phyloP scores from a whole-genome alignment of 2,797 vertebrate genomes.

The Myotis planiceps region DNA sequence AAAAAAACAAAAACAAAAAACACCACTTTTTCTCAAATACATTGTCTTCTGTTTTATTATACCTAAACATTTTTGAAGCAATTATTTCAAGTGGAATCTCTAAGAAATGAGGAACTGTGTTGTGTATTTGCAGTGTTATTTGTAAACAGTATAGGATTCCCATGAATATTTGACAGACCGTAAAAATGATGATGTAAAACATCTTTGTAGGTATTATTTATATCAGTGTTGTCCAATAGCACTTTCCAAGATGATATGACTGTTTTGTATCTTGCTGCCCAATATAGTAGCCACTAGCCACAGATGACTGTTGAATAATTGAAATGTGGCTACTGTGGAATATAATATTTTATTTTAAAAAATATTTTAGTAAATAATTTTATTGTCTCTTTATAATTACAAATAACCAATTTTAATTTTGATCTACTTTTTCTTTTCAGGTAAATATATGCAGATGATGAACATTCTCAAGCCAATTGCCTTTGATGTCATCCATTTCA shows the following conservation, averaged over 20 bases:
- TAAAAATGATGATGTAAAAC: neutral
- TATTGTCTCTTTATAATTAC: neutral
- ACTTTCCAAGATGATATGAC: neutral
- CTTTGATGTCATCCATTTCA: slow-evolving; percentile 99
- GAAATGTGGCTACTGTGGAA: neutral
- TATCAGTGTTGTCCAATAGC: neutral
- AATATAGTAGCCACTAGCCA: neutral
- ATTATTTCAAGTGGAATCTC: slow-evolving; percentile 25
- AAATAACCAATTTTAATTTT: slow-evolving; percentile 17
- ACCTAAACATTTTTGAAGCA: slow-evolving; percentile 19
- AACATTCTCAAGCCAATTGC: slow-evolving; percentile 98
- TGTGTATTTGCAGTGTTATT: slow-evolving; percentile 16
- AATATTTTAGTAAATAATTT: neutral
- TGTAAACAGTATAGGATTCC: neutral
- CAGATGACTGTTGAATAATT: neutral
- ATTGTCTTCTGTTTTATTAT: slow-evolving; percentile 20
- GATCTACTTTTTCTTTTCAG: slow-evolving; percentile 84
- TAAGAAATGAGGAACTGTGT: neutral
- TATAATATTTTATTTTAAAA: neutral
- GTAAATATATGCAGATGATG: slow-evolving; percentile 99
- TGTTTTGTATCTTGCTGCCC: neutral
- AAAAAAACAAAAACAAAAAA: neutral
- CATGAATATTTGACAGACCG: neutral
- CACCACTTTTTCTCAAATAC: neutral
- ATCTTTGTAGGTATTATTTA: neutral